phyloP scores from a whole-genome alignment of 2,888 invertebrate genomes.

The Tanytarsus gracilentus region DNA sequence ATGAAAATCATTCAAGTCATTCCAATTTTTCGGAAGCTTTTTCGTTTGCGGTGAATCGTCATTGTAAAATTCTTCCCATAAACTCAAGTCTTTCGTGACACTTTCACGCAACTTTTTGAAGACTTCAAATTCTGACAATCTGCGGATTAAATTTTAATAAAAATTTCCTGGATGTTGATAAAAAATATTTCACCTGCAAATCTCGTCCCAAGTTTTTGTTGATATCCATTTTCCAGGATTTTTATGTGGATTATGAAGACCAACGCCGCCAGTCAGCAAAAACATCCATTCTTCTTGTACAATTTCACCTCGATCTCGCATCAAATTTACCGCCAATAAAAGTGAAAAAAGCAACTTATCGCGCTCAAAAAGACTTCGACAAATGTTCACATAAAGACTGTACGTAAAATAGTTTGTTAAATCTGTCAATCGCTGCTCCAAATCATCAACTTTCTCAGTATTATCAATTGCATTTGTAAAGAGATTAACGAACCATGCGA shows the following conservation, averaged over 20 bases:
- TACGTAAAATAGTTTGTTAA: constrained; percentile 76
- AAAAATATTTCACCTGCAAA: constrained; percentile 50
- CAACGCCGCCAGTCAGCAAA: constrained; percentile 76
- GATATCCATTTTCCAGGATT: constrained; percentile 68
- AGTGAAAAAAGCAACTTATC: constrained; percentile 86
- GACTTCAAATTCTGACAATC: constrained; percentile 42
- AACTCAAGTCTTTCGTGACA: constrained; percentile 47
- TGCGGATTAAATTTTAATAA: not conserved
- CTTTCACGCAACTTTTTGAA: constrained; percentile 58
- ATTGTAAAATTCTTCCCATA: constrained; percentile 71
- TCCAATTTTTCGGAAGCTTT: constrained; percentile 62
- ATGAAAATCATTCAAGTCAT: constrained; percentile 57
- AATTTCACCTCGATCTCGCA: constrained; percentile 53
- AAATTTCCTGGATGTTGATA: not conserved
- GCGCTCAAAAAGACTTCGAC: constrained; percentile 89
- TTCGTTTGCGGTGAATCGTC: constrained; percentile 62
- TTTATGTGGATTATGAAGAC: constrained; percentile 60
- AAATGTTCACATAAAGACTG: constrained; percentile 82
- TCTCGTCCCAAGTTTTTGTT: constrained; percentile 64
- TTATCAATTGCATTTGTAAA: constrained; percentile 80
- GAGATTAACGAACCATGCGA: constrained; percentile 87
- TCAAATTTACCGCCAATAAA: constrained; percentile 60
- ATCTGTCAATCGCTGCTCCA: constrained; percentile 62
- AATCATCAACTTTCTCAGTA: constrained; percentile 74
- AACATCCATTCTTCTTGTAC: constrained; percentile 70